These are phyloP conservation scores for Achroia grisella DNA, from an alignment of 1,140 invertebrate genomes.

Conservation along the genomic window DNA sequence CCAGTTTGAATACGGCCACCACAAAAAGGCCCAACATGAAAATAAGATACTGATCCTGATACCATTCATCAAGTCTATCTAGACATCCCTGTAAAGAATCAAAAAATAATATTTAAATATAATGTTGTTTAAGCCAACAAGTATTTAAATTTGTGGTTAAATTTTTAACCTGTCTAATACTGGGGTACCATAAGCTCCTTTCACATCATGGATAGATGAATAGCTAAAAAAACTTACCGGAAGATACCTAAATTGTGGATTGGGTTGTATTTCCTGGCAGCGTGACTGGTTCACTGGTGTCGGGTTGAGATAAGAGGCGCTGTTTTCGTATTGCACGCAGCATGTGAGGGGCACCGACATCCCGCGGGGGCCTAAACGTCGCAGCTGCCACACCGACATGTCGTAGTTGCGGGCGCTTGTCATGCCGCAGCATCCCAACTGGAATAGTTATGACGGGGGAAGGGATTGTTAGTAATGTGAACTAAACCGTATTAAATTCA, in stretches of 20 bases:
- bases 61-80: constrained; percentile 82
- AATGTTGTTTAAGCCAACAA: no score
- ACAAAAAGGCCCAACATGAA: constrained; percentile 79
- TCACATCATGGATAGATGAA: no score
- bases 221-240: constrained; percentile 52
- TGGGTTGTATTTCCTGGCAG: constrained; percentile 80
- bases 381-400: constrained; percentile 86
- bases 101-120: no score
- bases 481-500: no score
- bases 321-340: constrained; percentile 78
- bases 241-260: constrained; percentile 76
- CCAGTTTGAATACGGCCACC: constrained; percentile 80
- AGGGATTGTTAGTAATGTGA: no score
- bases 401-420: constrained; percentile 86
- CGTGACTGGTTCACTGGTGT: constrained; percentile 80
- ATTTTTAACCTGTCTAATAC: no score
- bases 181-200: no score
- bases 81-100: constrained; percentile 81
- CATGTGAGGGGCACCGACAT: constrained; percentile 86
- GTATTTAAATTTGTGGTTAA: no score
- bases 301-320: constrained; percentile 83
- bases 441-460: no score
- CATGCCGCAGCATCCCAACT: constrained; percentile 91
- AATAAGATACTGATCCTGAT: constrained; percentile 82
- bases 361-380: constrained; percentile 80